These are phyloP conservation scores for Drosophila putrida DNA, from an alignment of 2,888 invertebrate species.

Conservation along the genomic window DNA sequence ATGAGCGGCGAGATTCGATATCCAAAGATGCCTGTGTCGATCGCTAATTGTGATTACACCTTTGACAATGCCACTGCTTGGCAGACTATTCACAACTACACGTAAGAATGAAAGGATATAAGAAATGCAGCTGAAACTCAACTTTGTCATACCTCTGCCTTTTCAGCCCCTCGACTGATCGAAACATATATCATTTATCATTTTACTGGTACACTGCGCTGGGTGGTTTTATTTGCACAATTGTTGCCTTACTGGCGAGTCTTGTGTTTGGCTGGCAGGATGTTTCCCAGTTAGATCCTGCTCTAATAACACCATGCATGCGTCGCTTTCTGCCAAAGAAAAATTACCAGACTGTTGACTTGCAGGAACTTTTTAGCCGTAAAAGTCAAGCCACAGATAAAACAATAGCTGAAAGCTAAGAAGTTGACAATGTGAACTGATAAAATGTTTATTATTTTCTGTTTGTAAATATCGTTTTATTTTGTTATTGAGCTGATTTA, in stretches of 20 bases:
- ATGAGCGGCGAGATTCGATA: constrained; percentile 88
- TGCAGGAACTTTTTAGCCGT: constrained; percentile 63
- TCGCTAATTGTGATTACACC: constrained; percentile 85
- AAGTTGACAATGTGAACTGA: constrained; percentile 4
- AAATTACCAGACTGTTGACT: constrained; percentile 52
- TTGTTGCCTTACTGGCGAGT: constrained; percentile 87
- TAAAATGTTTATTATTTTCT: not conserved
- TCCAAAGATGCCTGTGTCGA: constrained; percentile 86
- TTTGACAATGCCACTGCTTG: constrained; percentile 79
- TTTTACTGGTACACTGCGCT: constrained; percentile 91
- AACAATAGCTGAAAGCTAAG: not conserved
- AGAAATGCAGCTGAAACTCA: not conserved
- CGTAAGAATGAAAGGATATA: constrained; percentile 53
- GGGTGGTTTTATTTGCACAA: constrained; percentile 88
- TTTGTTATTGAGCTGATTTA: constrained; percentile 8
- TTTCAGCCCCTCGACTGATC: constrained; percentile 72
- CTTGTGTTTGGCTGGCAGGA: constrained; percentile 86
- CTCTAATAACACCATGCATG: constrained; percentile 89
- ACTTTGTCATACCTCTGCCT: not conserved
- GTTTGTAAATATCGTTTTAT: constrained; percentile 18
- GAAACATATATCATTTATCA: constrained; percentile 87
- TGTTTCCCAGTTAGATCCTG: constrained; percentile 87
- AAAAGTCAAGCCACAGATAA: constrained; percentile 17
- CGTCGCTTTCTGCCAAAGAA: constrained; percentile 85
- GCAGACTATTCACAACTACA: constrained; percentile 65